Evolutionary conservation across 2,888 invertebrate genomes (phyloP), one percentile per base, ranked within the genome.

Genomic region (Lochmaea crataegi): DNA sequence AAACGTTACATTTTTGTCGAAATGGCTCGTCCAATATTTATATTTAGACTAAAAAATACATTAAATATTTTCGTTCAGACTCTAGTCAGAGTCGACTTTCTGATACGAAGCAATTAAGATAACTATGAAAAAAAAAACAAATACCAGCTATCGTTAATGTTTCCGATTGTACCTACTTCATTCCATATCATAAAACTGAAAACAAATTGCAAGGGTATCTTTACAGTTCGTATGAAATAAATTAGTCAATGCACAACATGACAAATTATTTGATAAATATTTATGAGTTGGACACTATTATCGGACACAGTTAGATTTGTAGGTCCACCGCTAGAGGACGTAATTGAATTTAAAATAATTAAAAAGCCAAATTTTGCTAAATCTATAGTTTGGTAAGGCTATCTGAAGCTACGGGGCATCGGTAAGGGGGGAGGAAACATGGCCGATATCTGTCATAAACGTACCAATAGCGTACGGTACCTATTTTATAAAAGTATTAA

Each of bases 81-180:
- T 14, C 51, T 18, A 53, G n/a, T 53, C 7, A 32, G 51, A 53
- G 51, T 53, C 16, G n/a, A 53, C 51, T 53, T 53, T 53, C 51
- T 9, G 51, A 53, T 53, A 53, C 7, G 9, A 9, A 16, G 16
- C 51, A 16, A 53, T 53, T 53, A 53, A 53, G 51, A 53, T 53
- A 53, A 53, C n/a, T 16, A 16, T 16, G 9, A n/a, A 53, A 53
- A 51, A 53, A 53, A 7, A 53, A 0, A 5, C 4, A 14, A 48
- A 48, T 48, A 53, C 51, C 51, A 16, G 10, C 9, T 53, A 53
- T 53, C 51, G 16, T n/a, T 16, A 53, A 2, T 16, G 16, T 53
- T 53, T 53, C 51, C 51, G 51, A 18, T 7, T 53, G 9, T 53
- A 53, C n/a, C n/a, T n/a, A n/a, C 16, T 53, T 9, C n/a, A 18